Conservation (phyloP, 2,888 invertebrate species). For the Hanleya hanleyi region DNA sequence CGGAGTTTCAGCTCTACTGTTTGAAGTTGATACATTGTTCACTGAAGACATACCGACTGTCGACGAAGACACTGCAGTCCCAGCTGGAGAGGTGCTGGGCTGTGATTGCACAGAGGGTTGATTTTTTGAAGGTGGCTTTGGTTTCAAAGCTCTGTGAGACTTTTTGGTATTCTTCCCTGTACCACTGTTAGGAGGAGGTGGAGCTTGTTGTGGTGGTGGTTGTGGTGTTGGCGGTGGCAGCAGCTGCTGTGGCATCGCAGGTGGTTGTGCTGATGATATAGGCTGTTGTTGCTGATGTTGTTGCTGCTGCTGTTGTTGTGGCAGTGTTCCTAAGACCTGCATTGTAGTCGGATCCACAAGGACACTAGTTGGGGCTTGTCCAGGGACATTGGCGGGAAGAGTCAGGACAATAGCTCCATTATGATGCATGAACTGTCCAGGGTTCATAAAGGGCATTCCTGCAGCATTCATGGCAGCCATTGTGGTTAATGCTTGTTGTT, state of each 20-base stretch:
- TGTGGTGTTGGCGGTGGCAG: neutral
- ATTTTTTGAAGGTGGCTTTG: conserved; percentile 46
- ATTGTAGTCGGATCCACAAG: conserved; percentile 60
- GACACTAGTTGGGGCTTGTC: conserved; percentile 26
- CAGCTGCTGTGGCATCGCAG: neutral
- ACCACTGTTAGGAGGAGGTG: neutral
- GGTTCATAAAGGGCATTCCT: too few relatives aligned
- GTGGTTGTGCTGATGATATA: neutral
- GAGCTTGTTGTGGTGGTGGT: neutral
- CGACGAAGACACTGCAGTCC: neutral
- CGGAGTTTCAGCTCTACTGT: neutral
- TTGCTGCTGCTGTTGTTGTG: conserved; percentile 26
- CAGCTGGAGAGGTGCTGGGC: neutral
- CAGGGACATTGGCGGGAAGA: conserved; percentile 55
- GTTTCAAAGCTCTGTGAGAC: conserved; percentile 49
- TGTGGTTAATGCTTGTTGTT: neutral
- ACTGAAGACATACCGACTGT: neutral
- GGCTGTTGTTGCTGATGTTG: conserved; percentile 2
- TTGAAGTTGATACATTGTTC: neutral
- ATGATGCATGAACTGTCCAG: neutral
- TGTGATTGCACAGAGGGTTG: neutral
- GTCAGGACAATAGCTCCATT: conserved; percentile 64
- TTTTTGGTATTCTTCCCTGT: conserved; percentile 42
- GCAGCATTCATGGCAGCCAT: too few relatives aligned
- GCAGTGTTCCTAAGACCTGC: conserved; percentile 33